phyloP scores from a whole-genome alignment of 2,113 vertebrate species.

The Chroicocephalus ridibundus region DNA sequence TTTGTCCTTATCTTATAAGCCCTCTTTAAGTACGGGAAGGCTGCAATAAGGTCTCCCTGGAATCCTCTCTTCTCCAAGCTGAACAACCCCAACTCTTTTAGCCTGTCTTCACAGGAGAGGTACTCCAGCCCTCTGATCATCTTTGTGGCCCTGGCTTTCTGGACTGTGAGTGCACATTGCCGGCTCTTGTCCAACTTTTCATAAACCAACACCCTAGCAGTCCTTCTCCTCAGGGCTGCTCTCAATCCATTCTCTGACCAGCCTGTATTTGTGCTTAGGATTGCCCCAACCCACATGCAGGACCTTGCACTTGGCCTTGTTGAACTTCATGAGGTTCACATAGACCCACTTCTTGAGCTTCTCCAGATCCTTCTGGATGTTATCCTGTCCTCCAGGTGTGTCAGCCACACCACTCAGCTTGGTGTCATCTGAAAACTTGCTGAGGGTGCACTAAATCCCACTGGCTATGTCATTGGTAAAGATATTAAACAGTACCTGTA shows the following conservation, averaged over 20 bases:
- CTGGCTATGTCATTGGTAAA: neutral
- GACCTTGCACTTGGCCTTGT: neutral
- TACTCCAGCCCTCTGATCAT: neutral
- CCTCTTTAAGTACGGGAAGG: neutral
- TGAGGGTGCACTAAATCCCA: neutral
- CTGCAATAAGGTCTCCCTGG: neutral
- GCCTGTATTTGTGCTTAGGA: neutral
- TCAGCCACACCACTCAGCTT: neutral
- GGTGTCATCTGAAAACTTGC: neutral
- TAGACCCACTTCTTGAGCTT: neutral
- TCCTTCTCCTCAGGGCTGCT: neutral
- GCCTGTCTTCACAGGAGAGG: neutral
- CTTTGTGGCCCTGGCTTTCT: neutral
- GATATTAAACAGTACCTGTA: neutral
- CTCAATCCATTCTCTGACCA: neutral
- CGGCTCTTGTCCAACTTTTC: neutral
- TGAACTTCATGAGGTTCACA: neutral
- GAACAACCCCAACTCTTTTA: neutral
- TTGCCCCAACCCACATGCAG: neutral
- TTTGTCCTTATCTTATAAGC: neutral
- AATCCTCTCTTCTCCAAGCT: neutral
- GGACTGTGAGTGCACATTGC: neutral
- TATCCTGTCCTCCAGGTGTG: neutral
- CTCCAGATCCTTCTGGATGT: neutral
- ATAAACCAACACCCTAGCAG: neutral